phyloP scores from a whole-genome alignment of 2,797 vertebrate genomes.

The Valencia hispanica region DNA sequence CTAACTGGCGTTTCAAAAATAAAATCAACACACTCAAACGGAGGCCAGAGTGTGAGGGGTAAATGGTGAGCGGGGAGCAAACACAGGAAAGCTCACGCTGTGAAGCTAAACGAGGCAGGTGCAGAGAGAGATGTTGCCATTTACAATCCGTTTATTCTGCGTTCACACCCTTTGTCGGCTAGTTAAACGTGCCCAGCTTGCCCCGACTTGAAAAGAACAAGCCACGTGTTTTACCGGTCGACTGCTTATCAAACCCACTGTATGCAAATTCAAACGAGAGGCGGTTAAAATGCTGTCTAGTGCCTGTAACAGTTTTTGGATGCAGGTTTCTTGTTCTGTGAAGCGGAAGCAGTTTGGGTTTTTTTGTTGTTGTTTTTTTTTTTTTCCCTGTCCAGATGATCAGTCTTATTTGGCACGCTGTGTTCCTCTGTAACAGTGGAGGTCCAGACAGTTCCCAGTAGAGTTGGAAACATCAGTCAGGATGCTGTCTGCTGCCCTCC shows the following conservation, averaged over 20 bases:
- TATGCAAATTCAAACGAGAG: constrained; percentile 8
- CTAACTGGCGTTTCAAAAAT: constrained; percentile 21
- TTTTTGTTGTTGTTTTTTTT: neutral
- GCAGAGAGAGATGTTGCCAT: neutral
- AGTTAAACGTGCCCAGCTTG: constrained; percentile 12
- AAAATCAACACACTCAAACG: neutral
- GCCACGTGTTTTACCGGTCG: neutral
- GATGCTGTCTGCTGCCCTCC: constrained; percentile 36
- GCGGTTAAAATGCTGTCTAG: constrained; percentile 14
- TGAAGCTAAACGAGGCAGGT: constrained; percentile 31
- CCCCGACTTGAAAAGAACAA: neutral
- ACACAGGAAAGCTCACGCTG: neutral
- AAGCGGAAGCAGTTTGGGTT: constrained; percentile 14
- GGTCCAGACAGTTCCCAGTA: constrained; percentile 35
- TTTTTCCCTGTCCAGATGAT: constrained; percentile 6
- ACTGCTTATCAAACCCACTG: constrained; percentile 1
- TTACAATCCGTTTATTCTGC: constrained; percentile 25
- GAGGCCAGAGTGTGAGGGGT: constrained; percentile 7
- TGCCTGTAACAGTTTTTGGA: neutral
- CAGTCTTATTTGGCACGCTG: constrained; percentile 13
- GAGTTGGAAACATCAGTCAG: constrained; percentile 36
- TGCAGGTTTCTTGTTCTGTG: constrained; percentile 10
- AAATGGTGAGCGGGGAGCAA: neutral
- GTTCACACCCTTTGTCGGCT: constrained; percentile 8
- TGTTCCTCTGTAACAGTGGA: constrained; percentile 28